A percentile compares a stretch with the other conserved stretches of the same genome.
phyloP scores from a whole-genome alignment of 2,797 vertebrate genomes.

The Garrulus glandarius region DNA sequence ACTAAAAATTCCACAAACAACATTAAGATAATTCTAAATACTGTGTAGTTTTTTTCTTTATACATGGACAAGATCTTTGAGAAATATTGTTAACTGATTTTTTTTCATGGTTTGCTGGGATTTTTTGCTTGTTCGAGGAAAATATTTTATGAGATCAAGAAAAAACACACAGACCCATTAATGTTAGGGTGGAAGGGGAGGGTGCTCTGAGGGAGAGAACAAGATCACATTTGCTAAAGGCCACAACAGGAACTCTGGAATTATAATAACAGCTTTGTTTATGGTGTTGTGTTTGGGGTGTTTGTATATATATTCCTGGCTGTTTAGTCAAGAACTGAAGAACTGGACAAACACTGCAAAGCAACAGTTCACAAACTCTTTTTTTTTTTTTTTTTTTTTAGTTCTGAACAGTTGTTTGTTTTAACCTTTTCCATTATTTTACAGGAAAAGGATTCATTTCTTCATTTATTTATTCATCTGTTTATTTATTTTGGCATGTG shows the following conservation, averaged over 20 bases:
- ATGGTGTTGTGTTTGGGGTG: not conserved
- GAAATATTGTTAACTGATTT: not conserved
- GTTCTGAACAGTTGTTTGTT: not conserved
- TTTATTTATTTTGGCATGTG: not conserved
- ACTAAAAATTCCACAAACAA: not conserved
- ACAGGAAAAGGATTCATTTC: not conserved
- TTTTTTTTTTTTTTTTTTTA: not conserved
- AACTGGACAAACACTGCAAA: not conserved
- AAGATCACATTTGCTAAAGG: not conserved
- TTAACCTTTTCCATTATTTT: not conserved
- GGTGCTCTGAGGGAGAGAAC: not conserved
- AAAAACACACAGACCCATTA: not conserved
- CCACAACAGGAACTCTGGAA: not conserved
- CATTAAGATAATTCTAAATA: not conserved
- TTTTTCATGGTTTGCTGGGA: fast-evolving
- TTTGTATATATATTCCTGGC: not conserved
- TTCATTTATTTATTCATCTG: not conserved
- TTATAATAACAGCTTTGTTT: not conserved
- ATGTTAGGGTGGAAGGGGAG: not conserved
- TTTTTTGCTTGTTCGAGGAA: not conserved
- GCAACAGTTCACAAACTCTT: not conserved
- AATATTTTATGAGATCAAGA: not conserved
- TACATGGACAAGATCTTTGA: not conserved
- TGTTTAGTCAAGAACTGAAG: not conserved
- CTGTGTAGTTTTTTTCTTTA: not conserved